Evolutionary conservation across 2,797 vertebrate species (phyloP), one percentile per base, ranked within the genome.

Genomic region (Arctocebus calabarensis): DNA sequence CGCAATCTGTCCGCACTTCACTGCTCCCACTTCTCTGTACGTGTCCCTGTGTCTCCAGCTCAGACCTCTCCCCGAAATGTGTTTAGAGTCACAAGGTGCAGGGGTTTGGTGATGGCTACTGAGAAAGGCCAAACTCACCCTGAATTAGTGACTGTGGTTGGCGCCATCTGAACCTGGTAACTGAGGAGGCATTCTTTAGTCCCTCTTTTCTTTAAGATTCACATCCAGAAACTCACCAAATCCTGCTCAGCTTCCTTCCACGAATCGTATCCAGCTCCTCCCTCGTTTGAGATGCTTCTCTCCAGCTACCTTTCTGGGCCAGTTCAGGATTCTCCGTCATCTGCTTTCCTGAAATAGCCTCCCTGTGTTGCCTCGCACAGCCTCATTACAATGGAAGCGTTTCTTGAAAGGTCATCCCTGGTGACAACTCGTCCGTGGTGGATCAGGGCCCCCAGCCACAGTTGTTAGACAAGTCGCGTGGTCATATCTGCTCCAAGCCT

Each of bases 261-360:
- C 43, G 64, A 23, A 27, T 2, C 12, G 14, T 59, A 2, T 48
- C 23, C 37, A 32, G 20, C 43, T 64, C 32, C 10, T 61, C 59
- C 1, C 32, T 20, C 19, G 14, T 40, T 27, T 9, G 13, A 1
- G 57, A 23, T 5, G 17, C 7, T 55, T 43, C 7, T 57, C 55
- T 73, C 5, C 43, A 0, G 3, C 20, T 32, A 29, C 32, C 3
- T 3, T 29, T 13, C 32, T 7, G 16, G 6, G 8, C 43, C 43
- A 43, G 61, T 16, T 34, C 20, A 52, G 52, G 3, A 8, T 52
- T 19, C 5, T 40, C n/a, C 22, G 1, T 32, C 55, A 10, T 17
- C 6, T 25, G 48, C 37, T 61, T 14, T 61, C 37, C 34, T n/a
- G 55, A 14, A 7, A 27, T 34, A 16, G 0, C 19, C 14, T 66